Percentiles rank a stretch among this genome's conserved stretches.
Conservation (phyloP, 2,888 invertebrate genomes). For the Drosophila quinaria region DNA sequence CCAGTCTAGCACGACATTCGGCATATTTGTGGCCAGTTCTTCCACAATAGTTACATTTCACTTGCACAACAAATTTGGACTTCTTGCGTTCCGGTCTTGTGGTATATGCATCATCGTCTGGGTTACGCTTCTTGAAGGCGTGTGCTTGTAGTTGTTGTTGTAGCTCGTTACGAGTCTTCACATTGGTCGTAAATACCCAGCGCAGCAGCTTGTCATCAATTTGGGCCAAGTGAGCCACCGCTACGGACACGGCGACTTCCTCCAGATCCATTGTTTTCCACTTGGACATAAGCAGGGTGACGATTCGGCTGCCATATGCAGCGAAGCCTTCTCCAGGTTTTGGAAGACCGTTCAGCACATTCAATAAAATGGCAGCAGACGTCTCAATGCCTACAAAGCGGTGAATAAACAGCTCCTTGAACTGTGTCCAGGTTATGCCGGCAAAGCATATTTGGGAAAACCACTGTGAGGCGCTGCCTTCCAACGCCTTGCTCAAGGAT, state of each 20-base stretch:
- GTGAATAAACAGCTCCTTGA: no score
- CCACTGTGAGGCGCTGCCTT: no score
- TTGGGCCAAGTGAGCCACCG: constrained; percentile 20
- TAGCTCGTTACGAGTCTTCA: constrained; percentile 4
- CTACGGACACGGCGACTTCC: constrained; percentile 15
- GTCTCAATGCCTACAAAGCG: no score
- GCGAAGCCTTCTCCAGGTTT: constrained; percentile 14
- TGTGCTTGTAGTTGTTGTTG: constrained; percentile 19
- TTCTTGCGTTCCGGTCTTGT: no score
- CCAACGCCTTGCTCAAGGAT: background rate
- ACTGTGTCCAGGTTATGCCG: no score
- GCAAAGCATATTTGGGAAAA: no score
- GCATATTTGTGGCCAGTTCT: no score
- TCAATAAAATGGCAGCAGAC: no score
- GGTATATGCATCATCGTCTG: no score
- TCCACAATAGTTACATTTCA: no score
- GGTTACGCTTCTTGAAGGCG: background rate
- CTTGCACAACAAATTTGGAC: no score
- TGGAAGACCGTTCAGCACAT: constrained; percentile 3
- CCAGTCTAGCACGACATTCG: background rate
- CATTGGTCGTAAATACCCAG: constrained; percentile 15
- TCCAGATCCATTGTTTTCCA: constrained; percentile 18
- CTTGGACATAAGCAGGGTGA: constrained; percentile 18
- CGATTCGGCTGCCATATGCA: constrained; percentile 15
- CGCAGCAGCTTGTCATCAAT: constrained; percentile 17